Base-by-base conservation (phyloP, 2,113 vertebrate genomes). In the Centropus bengalensis region DNA sequence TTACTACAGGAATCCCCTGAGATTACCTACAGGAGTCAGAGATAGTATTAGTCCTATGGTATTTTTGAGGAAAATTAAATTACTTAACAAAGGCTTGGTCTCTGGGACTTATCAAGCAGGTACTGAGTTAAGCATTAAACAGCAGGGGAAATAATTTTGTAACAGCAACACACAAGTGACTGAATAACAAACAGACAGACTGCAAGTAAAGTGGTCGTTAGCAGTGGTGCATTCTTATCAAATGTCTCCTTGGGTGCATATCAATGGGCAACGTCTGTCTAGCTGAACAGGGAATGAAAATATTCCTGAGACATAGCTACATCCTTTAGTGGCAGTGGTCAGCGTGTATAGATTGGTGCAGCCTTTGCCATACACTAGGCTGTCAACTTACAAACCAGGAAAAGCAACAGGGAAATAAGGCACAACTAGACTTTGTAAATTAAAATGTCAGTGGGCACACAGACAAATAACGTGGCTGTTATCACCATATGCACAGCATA, bases 331-430 rank as follows among this genome's bases (percentile, higher is more conserved):
- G 36, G 36, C 1, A 69, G n/a, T 1, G 62, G 20, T 68, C 22
- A 10, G 45, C 1, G 1, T 3, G 1, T 6, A 3, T 9, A 21
- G 20, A 21, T 9, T 80, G 64, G 27, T 0, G 0, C 3, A 40
- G 60, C 20, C 69, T 83, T 47, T 63, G n/a, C 33, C 33, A 93
- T 8, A 18, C 28, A 10, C 8, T 15, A 30, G 44, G 8, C 38
- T 85, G 51, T 12, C 44, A 44, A 10, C 42, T 62, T 17, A 33
- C 14, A 86, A 51, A 66, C 14, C 28, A 32, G 40, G 22, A 81
- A 82, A 75, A 79, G n/a, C 23, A 62, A 12, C 38, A 59, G 33
- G 26, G 33, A 66, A 66, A 84, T 52, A 47, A 33, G 38, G 38
- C 66, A 45, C 26, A 30, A 17, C 5, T 19, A 14, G 18, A 27